Evolutionary conservation across 2,888 invertebrate genomes (phyloP).

Genomic region (Litoditis marina): DNA sequence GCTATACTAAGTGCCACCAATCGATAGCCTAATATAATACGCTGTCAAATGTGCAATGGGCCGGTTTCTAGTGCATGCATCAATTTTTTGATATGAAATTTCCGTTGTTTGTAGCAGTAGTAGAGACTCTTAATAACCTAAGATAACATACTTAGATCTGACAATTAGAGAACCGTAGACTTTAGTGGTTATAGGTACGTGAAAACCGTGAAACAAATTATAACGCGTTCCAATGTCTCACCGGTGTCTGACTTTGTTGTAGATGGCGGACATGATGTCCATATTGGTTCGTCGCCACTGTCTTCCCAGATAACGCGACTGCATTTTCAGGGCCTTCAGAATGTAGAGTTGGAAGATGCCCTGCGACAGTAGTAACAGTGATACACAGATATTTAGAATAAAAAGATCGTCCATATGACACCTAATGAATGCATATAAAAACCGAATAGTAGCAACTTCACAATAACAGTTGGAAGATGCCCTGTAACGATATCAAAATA

Average conservation of each 20-base stretch:
- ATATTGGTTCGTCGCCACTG: slow-evolving; percentile 99
- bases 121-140: too few species aligned
- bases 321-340: slow-evolving; percentile 95
- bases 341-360: slow-evolving; percentile 91
- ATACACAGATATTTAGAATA: too few species aligned
- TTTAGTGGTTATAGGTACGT: not conserved
- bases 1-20: too few species aligned
- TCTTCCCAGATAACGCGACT: slow-evolving; percentile 94
- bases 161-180: not conserved
- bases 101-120: too few species aligned
- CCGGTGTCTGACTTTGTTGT: slow-evolving; percentile 76
- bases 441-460: too few species aligned
- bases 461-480: not conserved
- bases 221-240: slow-evolving; percentile 4
- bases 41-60: too few species aligned
- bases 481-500: not conserved
- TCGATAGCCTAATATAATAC: too few species aligned
- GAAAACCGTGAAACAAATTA: not conserved
- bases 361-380: too few species aligned
- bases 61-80: too few species aligned
- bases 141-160: too few species aligned
- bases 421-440: too few species aligned
- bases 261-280: slow-evolving; percentile 98
- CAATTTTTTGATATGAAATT: not conserved
- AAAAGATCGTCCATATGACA: too few species aligned